A percentile compares a stretch with the other conserved stretches of the same genome.
These are phyloP conservation scores for Tenrec ecaudatus DNA, from an alignment of 2,113 vertebrate species.

Conservation along the genomic window DNA sequence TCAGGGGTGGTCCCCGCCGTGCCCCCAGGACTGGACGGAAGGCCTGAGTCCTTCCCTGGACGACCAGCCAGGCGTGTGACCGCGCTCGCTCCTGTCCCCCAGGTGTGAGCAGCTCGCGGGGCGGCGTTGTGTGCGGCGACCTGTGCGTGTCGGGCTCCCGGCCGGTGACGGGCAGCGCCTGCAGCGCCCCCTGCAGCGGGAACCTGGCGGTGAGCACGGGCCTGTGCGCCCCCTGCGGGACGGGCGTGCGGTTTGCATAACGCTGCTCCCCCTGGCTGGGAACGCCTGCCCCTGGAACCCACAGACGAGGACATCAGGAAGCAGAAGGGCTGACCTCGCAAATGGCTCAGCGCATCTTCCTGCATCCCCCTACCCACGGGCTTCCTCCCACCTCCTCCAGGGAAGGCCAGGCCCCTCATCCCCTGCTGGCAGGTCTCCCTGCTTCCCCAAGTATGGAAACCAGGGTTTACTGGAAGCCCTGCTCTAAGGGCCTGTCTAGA, in stretches of 20 bases:
- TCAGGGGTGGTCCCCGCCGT: too few relatives aligned
- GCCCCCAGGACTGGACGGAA: too few relatives aligned
- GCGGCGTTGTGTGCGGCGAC: constrained; percentile 38
- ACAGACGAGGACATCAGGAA: not conserved
- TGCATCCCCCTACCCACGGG: accelerated
- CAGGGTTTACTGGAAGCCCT: not conserved
- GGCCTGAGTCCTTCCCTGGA: too few relatives aligned
- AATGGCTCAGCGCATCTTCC: not conserved
- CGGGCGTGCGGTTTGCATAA: constrained; percentile 15
- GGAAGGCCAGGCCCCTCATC: too few relatives aligned
- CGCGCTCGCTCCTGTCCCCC: accelerated
- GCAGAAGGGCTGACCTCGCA: not conserved
- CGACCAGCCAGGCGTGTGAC: not conserved
- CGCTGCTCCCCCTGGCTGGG: accelerated
- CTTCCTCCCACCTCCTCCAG: not conserved
- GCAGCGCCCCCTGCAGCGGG: constrained; percentile 51
- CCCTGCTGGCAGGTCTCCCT: too few relatives aligned
- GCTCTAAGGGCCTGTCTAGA: not conserved
- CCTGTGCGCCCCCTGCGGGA: constrained; percentile 9
- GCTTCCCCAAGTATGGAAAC: too few relatives aligned
- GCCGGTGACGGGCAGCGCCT: not conserved
- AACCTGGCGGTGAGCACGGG: constrained; percentile 45
- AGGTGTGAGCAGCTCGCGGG: constrained; percentile 68
- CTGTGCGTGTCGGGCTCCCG: not conserved
- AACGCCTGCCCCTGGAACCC: not conserved